phyloP scores from a whole-genome alignment of 2,113 vertebrate species.

The Microcebus lehilahytsara region DNA sequence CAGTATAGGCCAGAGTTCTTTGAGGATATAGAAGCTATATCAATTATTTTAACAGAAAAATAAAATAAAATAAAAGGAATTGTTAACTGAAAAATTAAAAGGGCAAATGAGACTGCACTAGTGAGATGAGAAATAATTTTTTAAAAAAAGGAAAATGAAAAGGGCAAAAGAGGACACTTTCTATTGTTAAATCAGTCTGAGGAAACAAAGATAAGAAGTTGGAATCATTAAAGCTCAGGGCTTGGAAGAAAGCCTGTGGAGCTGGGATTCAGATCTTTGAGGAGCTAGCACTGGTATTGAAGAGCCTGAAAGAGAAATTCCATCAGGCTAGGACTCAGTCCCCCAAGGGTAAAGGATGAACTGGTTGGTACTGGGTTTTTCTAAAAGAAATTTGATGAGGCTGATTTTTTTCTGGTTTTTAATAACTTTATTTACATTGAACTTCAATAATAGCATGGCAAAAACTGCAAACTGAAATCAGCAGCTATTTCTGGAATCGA shows the following conservation, averaged over 20 bases:
- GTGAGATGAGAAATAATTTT: no score
- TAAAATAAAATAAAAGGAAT: neutral
- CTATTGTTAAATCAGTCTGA: neutral
- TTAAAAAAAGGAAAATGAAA: neutral
- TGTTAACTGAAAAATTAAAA: neutral
- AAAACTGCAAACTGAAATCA: neutral
- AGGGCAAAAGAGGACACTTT: neutral
- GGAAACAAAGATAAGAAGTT: neutral
- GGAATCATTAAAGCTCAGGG: neutral
- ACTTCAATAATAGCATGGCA: neutral
- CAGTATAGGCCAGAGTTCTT: neutral
- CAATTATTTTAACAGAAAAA: neutral
- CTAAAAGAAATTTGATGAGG: neutral
- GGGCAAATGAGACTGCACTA: neutral
- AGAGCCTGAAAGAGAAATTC: neutral
- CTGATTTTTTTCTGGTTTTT: neutral
- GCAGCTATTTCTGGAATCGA: neutral
- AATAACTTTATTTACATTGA: no score
- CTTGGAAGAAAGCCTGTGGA: neutral
- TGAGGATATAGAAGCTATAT: neutral
- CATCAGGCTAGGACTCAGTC: neutral
- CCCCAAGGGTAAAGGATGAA: neutral
- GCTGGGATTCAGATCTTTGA: neutral
- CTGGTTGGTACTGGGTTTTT: neutral
- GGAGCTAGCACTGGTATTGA: neutral